phyloP scores from a whole-genome alignment of 2,113 vertebrate genomes.

The Lathamus discolor region DNA sequence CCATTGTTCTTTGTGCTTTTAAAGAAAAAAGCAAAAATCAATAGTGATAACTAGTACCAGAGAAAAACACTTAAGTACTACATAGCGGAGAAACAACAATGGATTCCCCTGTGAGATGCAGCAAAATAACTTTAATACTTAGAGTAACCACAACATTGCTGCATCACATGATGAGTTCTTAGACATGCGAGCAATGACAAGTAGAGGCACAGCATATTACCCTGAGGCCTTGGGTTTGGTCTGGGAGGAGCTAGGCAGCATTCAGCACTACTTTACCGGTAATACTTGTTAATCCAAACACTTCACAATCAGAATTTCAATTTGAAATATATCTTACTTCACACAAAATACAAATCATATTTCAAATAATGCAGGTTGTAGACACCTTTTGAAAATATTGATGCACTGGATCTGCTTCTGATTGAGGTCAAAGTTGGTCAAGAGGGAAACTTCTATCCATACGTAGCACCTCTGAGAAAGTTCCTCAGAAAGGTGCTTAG shows the following conservation, averaged over 20 bases:
- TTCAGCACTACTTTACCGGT: background rate
- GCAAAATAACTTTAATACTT: background rate
- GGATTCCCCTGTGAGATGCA: background rate
- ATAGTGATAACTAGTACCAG: background rate
- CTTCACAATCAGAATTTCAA: background rate
- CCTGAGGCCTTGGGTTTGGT: background rate
- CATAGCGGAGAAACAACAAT: background rate
- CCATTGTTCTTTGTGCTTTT: background rate
- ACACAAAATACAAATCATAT: background rate
- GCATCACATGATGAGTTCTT: background rate
- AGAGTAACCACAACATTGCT: background rate
- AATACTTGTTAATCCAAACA: conserved; percentile 44
- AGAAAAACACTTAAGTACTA: background rate
- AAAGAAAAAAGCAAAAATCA: background rate
- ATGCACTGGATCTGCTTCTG: background rate
- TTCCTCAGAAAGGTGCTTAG: background rate
- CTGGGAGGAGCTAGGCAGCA: conserved; percentile 7
- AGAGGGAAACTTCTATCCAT: background rate
- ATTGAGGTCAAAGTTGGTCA: background rate
- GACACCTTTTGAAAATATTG: background rate
- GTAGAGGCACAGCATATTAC: background rate
- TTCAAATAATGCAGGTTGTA: background rate
- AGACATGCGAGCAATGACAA: background rate
- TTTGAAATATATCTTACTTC: background rate
- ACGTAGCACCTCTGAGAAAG: background rate